A percentile compares a stretch with the other conserved stretches of the same genome.
phyloP scores from a whole-genome alignment of 2,888 invertebrate species.

The Aelia acuminata region DNA sequence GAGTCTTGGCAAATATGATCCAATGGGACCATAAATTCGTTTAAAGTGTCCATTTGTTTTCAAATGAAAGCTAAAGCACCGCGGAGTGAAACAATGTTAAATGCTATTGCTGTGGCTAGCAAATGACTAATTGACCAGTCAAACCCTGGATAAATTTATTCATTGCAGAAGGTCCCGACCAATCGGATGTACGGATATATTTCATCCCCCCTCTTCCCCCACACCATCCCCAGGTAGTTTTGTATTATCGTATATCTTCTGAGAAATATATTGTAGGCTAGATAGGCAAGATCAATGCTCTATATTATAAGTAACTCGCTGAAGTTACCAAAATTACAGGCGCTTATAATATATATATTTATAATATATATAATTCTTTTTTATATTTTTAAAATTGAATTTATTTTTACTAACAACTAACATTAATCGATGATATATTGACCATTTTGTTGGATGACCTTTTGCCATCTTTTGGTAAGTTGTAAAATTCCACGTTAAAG shows the following conservation, averaged over 20 bases:
- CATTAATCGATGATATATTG: too few relatives aligned
- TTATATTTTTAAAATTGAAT: too few relatives aligned
- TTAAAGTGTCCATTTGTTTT: slow-evolving; percentile 25
- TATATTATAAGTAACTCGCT: background rate
- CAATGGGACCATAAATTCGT: background rate
- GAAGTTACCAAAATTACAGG: background rate
- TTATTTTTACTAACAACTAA: too few relatives aligned
- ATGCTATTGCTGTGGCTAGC: slow-evolving; percentile 8
- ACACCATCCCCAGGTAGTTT: background rate
- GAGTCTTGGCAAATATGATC: slow-evolving; percentile 13
- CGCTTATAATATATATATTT: background rate
- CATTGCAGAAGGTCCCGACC: slow-evolving; percentile 28
- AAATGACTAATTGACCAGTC: slow-evolving; percentile 34
- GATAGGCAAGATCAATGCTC: background rate
- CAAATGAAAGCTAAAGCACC: slow-evolving; percentile 18
- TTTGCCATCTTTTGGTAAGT: too few relatives aligned
- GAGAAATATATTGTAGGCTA: background rate
- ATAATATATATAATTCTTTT: too few relatives aligned
- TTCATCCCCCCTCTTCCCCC: background rate
- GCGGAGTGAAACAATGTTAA: slow-evolving; percentile 25
- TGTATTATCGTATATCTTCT: slow-evolving; percentile 31
- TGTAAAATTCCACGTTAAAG: too few relatives aligned
- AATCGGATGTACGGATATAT: slow-evolving; percentile 1
- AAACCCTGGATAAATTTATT: background rate
- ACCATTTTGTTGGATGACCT: too few relatives aligned